Conservation (phyloP, 1,140 invertebrate genomes). For the Bombus pascuorum region DNA sequence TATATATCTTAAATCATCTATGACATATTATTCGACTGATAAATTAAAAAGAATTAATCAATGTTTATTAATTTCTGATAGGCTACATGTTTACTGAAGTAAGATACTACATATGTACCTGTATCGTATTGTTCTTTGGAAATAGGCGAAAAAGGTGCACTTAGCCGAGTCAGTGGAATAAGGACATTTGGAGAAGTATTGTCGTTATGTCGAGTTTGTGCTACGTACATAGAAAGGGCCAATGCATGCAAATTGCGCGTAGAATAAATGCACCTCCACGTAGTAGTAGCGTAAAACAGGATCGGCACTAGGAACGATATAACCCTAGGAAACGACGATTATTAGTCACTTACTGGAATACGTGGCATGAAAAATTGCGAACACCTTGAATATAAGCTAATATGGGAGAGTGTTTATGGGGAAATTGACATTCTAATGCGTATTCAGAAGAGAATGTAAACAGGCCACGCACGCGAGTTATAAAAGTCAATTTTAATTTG, state of each 20-base stretch:
- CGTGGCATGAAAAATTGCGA: neutral
- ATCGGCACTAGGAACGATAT: conserved; percentile 8
- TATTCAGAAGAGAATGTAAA: too few species aligned
- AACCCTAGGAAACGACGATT: conserved; percentile 27
- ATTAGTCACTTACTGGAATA: conserved; percentile 7
- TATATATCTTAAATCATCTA: too few species aligned
- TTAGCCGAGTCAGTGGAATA: conserved; percentile 17
- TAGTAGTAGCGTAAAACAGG: conserved; percentile 7
- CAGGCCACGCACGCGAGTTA: too few species aligned
- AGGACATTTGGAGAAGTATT: conserved; percentile 22
- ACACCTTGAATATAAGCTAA: neutral
- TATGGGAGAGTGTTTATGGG: too few species aligned
- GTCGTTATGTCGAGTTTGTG: conserved; percentile 9
- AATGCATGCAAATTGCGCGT: conserved; percentile 42
- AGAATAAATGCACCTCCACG: conserved; percentile 28
- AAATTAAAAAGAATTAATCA: neutral
- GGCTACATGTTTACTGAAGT: too few species aligned
- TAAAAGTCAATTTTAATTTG: neutral
- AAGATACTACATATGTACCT: too few species aligned
- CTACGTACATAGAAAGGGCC: conserved; percentile 22
- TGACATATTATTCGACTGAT: too few species aligned
- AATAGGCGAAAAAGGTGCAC: neutral
- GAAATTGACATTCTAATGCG: too few species aligned
- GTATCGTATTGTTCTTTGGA: neutral
- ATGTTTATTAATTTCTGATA: too few species aligned